A percentile compares a stretch with the other conserved stretches of the same genome.
phyloP scores from a whole-genome alignment of 1,140 invertebrate genomes.

The Littorina saxatilis region DNA sequence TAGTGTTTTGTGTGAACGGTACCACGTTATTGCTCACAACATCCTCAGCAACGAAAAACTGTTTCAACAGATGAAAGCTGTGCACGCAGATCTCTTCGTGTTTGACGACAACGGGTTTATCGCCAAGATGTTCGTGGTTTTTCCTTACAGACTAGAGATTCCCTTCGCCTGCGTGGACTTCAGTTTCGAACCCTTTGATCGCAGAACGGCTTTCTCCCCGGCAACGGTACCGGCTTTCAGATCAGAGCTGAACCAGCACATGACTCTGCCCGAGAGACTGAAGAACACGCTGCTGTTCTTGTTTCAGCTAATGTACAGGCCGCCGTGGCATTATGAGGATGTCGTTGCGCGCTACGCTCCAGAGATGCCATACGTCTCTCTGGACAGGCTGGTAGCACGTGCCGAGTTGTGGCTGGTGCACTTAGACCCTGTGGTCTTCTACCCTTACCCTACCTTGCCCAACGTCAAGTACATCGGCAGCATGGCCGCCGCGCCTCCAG shows the following conservation, averaged over 20 bases:
- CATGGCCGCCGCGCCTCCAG: constrained; percentile 24
- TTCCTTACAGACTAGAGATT: too few species aligned
- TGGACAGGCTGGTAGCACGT: constrained; percentile 18
- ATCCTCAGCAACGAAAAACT: constrained; percentile 31
- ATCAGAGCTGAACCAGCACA: neutral
- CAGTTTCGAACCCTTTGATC: neutral
- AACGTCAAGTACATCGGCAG: constrained; percentile 52
- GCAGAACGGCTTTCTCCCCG: constrained; percentile 21
- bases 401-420: constrained; percentile 45
- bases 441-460: constrained; percentile 46
- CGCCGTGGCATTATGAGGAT: neutral
- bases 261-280: constrained; percentile 28
- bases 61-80: constrained; percentile 18
- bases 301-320: neutral
- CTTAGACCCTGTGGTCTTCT: constrained; percentile 46
- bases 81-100: constrained; percentile 36
- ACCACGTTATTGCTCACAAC: neutral
- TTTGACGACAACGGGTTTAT: constrained; percentile 12
- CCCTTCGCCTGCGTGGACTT: constrained; percentile 35
- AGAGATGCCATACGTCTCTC: constrained; percentile 18
- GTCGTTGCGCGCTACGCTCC: constrained; percentile 33
- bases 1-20: neutral
- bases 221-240: neutral
- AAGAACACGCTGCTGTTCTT: neutral
- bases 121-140: constrained; percentile 23